These are phyloP conservation scores for Lucifuga dentata DNA, from an alignment of 2,113 vertebrate species.

Conservation along the genomic window DNA sequence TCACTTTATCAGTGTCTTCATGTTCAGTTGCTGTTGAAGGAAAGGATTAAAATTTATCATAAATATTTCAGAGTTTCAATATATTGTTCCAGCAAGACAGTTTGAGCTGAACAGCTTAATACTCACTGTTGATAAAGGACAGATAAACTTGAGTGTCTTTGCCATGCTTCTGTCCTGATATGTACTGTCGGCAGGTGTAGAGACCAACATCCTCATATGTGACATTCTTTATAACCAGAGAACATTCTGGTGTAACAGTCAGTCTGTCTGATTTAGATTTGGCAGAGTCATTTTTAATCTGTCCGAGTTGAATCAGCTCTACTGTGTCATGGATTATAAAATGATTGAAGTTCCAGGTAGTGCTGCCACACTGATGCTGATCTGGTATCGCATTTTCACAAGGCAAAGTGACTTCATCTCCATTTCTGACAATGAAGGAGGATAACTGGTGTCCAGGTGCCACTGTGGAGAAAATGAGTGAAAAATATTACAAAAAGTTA, in stretches of 20 bases:
- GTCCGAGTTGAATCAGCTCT: fast-evolving
- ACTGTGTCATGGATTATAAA: fast-evolving
- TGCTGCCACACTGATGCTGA: neutral
- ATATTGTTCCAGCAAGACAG: no score
- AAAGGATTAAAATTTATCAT: neutral
- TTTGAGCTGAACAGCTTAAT: no score
- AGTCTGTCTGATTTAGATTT: neutral
- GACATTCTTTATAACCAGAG: neutral
- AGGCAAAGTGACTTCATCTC: constrained; percentile 2
- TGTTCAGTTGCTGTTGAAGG: constrained; percentile 27
- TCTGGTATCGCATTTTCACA: neutral
- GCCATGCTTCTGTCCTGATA: no score
- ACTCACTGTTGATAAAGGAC: no score
- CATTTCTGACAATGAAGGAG: neutral
- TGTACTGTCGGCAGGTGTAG: neutral
- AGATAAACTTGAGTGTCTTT: neutral
- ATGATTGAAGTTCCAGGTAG: fast-evolving
- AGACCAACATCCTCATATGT: neutral
- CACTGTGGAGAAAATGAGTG: neutral
- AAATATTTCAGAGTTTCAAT: no score
- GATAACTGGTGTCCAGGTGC: neutral
- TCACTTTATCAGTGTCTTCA: fast-evolving
- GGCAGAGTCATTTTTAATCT: no score
- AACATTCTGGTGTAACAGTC: neutral
- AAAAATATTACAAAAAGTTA: neutral